Conservation (phyloP, 2,113 vertebrate species). For the Lota lota region DNA sequence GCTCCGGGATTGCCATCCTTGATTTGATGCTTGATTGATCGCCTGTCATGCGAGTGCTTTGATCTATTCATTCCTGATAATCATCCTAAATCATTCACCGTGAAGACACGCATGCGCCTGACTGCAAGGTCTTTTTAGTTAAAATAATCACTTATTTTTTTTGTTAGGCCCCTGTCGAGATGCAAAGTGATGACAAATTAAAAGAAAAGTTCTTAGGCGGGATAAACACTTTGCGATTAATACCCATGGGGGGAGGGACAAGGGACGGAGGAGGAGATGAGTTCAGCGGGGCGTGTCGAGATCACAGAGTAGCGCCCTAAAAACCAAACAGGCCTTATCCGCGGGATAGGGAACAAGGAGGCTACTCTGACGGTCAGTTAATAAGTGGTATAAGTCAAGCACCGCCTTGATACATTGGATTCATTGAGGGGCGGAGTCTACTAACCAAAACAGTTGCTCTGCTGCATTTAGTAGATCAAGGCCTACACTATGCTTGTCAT, state of each 20-base stretch:
- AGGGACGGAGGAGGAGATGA: conserved; percentile 14
- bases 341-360: conserved; percentile 26
- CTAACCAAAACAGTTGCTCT: background rate
- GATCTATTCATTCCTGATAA: conserved; percentile 80
- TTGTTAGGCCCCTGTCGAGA: conserved; percentile 49
- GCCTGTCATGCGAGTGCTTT: conserved; percentile 78
- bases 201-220: conserved; percentile 68
- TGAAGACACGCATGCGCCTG: conserved; percentile 71
- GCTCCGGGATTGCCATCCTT: conserved; percentile 73
- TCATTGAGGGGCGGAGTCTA: background rate
- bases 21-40: conserved; percentile 84
- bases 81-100: conserved; percentile 79
- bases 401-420: no score
- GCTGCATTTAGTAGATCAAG: no score
- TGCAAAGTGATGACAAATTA: conserved; percentile 63
- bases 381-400: conserved; percentile 1
- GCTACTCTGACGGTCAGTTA: conserved; percentile 34
- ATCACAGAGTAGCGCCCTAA: conserved; percentile 52
- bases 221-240: conserved; percentile 69
- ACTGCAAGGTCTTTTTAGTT: conserved; percentile 42
- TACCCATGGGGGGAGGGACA: conserved; percentile 32
- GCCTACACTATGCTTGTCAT: no score
- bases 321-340: conserved; percentile 22
- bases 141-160: background rate
- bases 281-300: conserved; percentile 55